Evolutionary conservation across 64 coral and sea anemone genomes (phyloP), one percentile per base, ranked within the genome.

Genomic region (Montipora sp.): DNA sequence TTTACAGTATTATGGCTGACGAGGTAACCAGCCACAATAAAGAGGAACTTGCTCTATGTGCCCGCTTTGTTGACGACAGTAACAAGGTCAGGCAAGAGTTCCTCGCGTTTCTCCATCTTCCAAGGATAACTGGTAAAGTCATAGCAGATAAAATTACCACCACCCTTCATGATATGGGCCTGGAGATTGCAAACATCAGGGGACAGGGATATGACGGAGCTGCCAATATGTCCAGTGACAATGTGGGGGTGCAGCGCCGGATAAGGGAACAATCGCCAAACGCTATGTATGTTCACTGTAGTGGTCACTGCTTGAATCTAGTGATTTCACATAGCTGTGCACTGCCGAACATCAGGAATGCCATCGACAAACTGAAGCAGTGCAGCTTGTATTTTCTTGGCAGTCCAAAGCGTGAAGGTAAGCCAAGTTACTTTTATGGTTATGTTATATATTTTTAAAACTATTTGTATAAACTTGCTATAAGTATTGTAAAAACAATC

Each of bases 211-310:
- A 24, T 24, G 24, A 24, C 24, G 24, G 24, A 24, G 24, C 24
- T 24, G 24, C 24, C 24, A 24, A 24, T 24, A 24, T 24, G 24
- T 24, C 24, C 24, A 24, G 24, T 24, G 24, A 24, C 24, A 24
- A 24, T 24, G 73, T 93, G 27, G 91, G 83, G 73, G 80, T 92
- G 9, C 73, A 87, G 18, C 23, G 50, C 14, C 69, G 55, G 18
- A 83, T 94, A 50, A 89, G 82, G 77, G 47, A 81, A 47, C 77
- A 48, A 47, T 87, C 87, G 51, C 87, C 92, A 59, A 66, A 66
- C 48, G 92, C 77, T 46, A 77, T 75, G 21, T 94, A 83, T 94
- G 92, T 94, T 16, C 48, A 94, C 68, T 94, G 79, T 61, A 94
- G 80, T 75, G 87, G 92, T 0, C 86, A 84, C 59, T 94, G 87